These are phyloP conservation scores for Micromys minutus DNA, from an alignment of 2,113 vertebrate species.

Conservation along the genomic window DNA sequence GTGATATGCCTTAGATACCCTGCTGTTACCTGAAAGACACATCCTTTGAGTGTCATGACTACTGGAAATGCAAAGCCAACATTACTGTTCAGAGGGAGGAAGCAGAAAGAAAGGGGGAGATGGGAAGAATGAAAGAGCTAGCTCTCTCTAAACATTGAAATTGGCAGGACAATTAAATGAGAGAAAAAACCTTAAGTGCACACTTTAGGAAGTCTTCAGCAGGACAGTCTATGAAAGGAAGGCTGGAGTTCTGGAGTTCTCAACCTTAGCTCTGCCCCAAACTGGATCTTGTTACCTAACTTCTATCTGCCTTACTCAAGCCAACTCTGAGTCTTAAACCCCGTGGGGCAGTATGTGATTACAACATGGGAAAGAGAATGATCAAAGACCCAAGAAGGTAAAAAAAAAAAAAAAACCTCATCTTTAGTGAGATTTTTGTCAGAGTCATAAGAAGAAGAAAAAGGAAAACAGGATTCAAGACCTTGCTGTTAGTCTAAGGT, in stretches of 20 bases:
- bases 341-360: not conserved
- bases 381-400: not conserved
- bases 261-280: not conserved
- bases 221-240: not conserved
- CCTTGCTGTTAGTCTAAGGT: not conserved
- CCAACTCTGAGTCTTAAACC: not conserved
- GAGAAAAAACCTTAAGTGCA: not conserved
- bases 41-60: not conserved
- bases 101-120: not conserved
- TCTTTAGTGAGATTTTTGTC: constrained; percentile 15
- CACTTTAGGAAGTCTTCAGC: not conserved
- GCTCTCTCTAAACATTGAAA: not conserved
- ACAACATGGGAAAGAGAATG: not conserved
- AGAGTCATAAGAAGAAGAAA: not conserved
- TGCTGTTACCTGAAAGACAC: not conserved
- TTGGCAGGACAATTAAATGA: not conserved
- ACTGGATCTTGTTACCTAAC: not conserved
- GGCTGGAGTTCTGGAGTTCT: not conserved
- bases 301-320: not conserved
- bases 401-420: not conserved
- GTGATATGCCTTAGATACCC: not conserved
- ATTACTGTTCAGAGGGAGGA: not conserved
- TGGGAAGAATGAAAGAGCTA: not conserved
- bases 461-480: not conserved
- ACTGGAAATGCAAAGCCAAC: not conserved